Base-by-base conservation (phyloP, 2,113 vertebrate genomes). In the Perca schrenkii region DNA sequence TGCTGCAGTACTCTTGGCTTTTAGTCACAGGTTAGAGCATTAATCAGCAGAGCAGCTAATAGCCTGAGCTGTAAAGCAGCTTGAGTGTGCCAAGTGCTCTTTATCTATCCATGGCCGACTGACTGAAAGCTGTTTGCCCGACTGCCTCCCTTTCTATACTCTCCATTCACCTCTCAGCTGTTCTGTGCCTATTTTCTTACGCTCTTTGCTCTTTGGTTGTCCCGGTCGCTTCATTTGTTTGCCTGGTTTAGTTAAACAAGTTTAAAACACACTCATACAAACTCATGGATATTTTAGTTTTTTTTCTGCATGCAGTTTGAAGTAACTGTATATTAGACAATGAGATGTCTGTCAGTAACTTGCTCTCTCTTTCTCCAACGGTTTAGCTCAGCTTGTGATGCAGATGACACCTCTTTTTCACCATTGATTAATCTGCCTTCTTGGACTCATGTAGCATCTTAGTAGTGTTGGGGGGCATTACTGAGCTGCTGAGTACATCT, bases 31-130 rank as follows among this genome's bases (percentile, higher is more conserved):
- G 78, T 86, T 75, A 54, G 54, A 71, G 50, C 74, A 75, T 87
- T 77, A 80, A 86, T 89, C 85, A 89, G 65, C 47, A 47, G 71
- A 82, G 83, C 81, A 77, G 68, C 75, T 87, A 87, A 91, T 70
- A 79, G 77, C 68, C 46, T 64, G 62, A 57, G 79, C 65, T 69
- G 47, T 43, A 80, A 81, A 79, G 69, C 54, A 81, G 77, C 70
- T 67, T 54, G 73, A 77, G 62, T 76, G 79, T 77, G 76, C 56
- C 53, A 80, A 88, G 76, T 58, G 78, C 84, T 72, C 77, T 84
- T 78, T 70, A 80, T 82, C 53, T 19, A 31, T 52, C 65, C 43
- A 11, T 72, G 65, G 57, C 52, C 1, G 56, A 72, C 21, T 74
- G 60, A 84, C 43, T 75, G 57, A 54, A 50, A 64, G 78, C 54